Evolutionary conservation across 2,888 invertebrate species (phyloP).

Genomic region (Seira ritae): DNA sequence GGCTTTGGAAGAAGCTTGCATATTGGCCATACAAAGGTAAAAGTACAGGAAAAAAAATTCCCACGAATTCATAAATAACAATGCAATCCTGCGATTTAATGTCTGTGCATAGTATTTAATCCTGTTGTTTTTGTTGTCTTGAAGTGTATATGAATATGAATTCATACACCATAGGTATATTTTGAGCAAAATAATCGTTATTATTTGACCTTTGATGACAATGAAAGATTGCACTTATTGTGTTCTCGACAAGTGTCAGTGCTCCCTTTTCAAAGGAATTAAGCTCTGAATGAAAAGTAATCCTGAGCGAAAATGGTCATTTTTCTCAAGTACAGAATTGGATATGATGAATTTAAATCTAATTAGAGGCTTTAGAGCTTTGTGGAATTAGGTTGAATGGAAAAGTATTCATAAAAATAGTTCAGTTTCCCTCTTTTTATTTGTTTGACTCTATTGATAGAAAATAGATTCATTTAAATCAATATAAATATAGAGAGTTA

Average conservation of each 20-base stretch:
- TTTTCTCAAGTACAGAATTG: too few species aligned
- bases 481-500: neutral
- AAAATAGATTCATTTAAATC: neutral
- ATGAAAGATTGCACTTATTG: constrained; percentile 1
- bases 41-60: too few species aligned
- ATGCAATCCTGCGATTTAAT: too few species aligned
- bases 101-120: too few species aligned
- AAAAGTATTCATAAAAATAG: neutral
- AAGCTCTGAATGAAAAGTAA: neutral
- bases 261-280: neutral
- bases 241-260: neutral
- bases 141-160: too few species aligned
- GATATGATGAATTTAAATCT: too few species aligned
- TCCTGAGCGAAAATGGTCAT: neutral
- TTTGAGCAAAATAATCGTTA: neutral
- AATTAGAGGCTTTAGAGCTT: neutral
- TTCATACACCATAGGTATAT: too few species aligned
- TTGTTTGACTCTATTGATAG: neutral
- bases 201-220: constrained; percentile 11
- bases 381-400: neutral
- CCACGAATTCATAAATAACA: too few species aligned
- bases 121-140: too few species aligned
- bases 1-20: too few species aligned
- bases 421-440: neutral
- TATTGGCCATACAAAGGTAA: too few species aligned